Base-by-base conservation (phyloP, 2,113 vertebrate genomes). In the Trogon melanurus region DNA sequence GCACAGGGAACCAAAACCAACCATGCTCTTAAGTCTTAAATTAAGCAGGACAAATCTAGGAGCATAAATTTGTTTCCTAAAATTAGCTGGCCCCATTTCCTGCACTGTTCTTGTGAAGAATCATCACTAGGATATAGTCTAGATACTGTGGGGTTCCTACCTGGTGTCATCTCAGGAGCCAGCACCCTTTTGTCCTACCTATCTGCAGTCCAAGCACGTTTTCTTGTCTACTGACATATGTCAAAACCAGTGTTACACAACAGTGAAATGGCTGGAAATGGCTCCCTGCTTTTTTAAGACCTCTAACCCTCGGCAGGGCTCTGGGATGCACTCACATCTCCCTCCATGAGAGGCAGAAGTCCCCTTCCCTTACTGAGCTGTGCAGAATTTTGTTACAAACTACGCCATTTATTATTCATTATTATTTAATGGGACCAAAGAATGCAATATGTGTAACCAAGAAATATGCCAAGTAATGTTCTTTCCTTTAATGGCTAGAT, bases 361-460 rank as follows among this genome's bases (percentile, higher is more conserved):
- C 53, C 62, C 82, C 84, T 82, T 36, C 89, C 81, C 84, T 72
- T 81, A 89, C 89, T 92, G 80, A 95, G 89, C 70, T 89, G 45
- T 85, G 84, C 91, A 89, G 87, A 94, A 95, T 91, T 89, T 75
- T 79, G 71, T 94, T 96, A 91, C 91, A 94, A 89, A 95, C 58
- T 10, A 85, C 6, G 11, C 78, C 78, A 97, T 95, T 95, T 97
- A 96, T 96, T 95, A 95, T 96, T 97, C 93, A 96, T 97, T 95
- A 97, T 95, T 96, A 94, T 97, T 96, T 97, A 96, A 97, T 94
- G 81, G 84, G 66, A 97, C 89, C 87, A 88, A 96, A 94, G 89
- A 92, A 97, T 94, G 89, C 95, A 96, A 53, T 91, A 87, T 89
- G 91, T 95, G 96, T 95, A 95, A 96, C 95, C 94, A 95, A 96